Evolutionary conservation across 1,140 invertebrate genomes (phyloP).

Genomic region (Meteorus sp.): DNA sequence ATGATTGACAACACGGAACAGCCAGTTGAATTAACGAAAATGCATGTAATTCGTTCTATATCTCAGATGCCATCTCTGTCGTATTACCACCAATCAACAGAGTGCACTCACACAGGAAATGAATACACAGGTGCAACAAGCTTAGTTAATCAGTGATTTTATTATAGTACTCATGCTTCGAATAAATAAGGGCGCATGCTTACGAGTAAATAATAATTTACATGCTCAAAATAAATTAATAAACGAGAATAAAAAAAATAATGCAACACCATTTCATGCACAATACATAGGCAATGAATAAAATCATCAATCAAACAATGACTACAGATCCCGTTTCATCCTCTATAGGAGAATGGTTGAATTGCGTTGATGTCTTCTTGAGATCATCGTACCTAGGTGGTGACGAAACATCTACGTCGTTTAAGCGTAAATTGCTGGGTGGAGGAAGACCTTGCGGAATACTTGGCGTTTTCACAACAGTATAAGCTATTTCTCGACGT

Average conservation of each 20-base stretch:
- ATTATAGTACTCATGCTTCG: constrained; percentile 53
- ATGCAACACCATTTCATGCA: constrained; percentile 39
- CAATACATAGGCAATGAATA: constrained; percentile 22
- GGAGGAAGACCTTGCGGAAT: constrained; percentile 45
- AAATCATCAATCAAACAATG: constrained; percentile 51
- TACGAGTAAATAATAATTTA: constrained; percentile 46
- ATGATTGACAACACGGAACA: constrained; percentile 14
- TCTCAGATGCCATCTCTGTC: no score
- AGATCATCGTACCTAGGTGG: constrained; percentile 60
- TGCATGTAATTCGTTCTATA: constrained; percentile 24
- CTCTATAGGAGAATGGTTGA: constrained; percentile 54
- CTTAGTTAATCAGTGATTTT: constrained; percentile 57
- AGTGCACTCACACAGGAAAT: constrained; percentile 41
- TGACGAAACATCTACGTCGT: constrained; percentile 44
- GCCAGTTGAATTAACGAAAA: constrained; percentile 7
- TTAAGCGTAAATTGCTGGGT: constrained; percentile 50
- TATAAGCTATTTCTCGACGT: constrained; percentile 88
- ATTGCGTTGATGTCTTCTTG: constrained; percentile 55
- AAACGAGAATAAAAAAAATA: constrained; percentile 31
- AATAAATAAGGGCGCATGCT: constrained; percentile 56
- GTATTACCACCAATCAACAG: constrained; percentile 42
- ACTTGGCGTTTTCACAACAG: constrained; percentile 71
- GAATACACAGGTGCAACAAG: constrained; percentile 55
- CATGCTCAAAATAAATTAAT: constrained; percentile 49
- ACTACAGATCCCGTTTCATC: constrained; percentile 60